Base-by-base conservation (phyloP, 2,113 vertebrate genomes). In the Misgurnus mizolepis region DNA sequence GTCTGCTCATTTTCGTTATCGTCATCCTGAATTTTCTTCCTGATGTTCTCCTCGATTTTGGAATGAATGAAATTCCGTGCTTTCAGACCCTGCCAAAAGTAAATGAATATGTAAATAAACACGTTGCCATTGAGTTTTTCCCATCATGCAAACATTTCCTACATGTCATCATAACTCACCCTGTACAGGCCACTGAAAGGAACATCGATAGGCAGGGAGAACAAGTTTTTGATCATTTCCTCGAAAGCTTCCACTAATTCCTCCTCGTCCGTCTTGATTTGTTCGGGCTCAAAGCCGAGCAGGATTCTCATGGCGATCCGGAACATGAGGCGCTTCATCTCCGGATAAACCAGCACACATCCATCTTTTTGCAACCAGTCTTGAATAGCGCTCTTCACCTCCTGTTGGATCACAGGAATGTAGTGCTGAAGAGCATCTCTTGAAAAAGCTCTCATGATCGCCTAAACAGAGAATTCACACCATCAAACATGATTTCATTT, bases 281-380 rank as follows among this genome's bases (percentile, higher is more conserved):
- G 92, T 7, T 89, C 86, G 0, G 93, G 92, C 82, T 96, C 92
- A 14, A 98, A 98, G 66, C 98, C 98, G 81, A 99, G 90, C 50
- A 99, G 92, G 80, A 99, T 95, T 83, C 97, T 94, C 96, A 97
- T 98, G 73, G 97, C 95, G 0, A 99, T 95, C 55, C 98, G 96
- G 88, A 99, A 99, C 98, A 98, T 99, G 58, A 99, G 97, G 67
- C 95, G 93, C 89, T 98, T 98, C 92, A 98, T 94, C 78, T 98
- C 97, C 0, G 96, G 97, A 83, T 98, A 99, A 4, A 99, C 95
- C 81, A 98, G 87, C 41, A 99, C 93, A 65, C 94, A 94, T 7
- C 95, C 85, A 76, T 92, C 94, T 2, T 90, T 86, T 1, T 86
- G 69, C 78, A 96, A 88, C 98, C 98, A 99, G 0, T 82, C 90